Evolutionary conservation across 1,140 invertebrate genomes (phyloP).

Genomic region (Hylyphantes graminicola): DNA sequence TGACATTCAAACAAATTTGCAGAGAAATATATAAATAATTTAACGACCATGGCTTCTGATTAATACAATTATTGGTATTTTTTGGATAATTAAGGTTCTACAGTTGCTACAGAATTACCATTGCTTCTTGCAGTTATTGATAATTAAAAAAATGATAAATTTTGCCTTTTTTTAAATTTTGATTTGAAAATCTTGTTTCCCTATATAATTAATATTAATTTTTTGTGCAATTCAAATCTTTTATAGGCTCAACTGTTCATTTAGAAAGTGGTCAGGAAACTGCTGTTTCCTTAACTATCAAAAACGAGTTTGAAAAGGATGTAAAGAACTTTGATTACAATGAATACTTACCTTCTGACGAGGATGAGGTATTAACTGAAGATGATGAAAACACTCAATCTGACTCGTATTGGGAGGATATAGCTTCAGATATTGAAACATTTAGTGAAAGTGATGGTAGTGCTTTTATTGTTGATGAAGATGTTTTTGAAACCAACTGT

Average conservation of each 20-base stretch:
- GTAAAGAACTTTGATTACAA: neutral
- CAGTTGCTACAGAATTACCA: too few relatives aligned
- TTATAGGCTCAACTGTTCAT: conserved; percentile 1
- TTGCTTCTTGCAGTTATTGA: too few relatives aligned
- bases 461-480: neutral
- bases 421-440: neutral
- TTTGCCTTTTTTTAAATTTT: neutral
- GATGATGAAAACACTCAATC: conserved; percentile 31
- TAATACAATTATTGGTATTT: too few relatives aligned
- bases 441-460: conserved; percentile 1
- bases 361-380: neutral
- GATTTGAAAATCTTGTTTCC: neutral
- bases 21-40: too few relatives aligned
- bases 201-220: neutral
- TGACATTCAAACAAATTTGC: too few relatives aligned
- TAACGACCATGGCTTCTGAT: too few relatives aligned
- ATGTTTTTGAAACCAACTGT: conserved; percentile 10
- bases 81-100: too few relatives aligned
- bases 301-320: neutral
- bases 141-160: neutral
- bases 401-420: neutral
- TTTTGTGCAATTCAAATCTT: neutral
- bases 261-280: neutral
- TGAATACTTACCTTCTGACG: neutral
- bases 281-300: too few relatives aligned